Evolutionary conservation across 2,888 invertebrate species (phyloP).

Genomic region (Vanessa cardui): DNA sequence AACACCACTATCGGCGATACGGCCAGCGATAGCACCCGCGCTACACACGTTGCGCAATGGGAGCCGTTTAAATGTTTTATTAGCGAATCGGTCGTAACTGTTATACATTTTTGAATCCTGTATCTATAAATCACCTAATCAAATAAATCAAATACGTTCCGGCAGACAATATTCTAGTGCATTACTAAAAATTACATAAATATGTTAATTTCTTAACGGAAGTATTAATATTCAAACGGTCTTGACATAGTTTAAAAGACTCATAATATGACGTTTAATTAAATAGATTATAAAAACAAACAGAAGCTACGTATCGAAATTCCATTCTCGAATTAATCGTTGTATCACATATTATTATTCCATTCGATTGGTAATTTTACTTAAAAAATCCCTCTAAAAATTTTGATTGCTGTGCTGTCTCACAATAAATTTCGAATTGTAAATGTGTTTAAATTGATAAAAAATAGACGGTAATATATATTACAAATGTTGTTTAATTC

Average conservation of each 20-base stretch:
- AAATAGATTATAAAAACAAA: no score
- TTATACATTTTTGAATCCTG: slow-evolving; percentile 9
- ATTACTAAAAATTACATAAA: background rate
- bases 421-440: no score
- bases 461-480: background rate
- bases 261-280: no score
- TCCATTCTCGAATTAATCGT: no score
- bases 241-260: background rate
- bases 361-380: no score
- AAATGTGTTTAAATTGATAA: background rate
- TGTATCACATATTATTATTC: no score
- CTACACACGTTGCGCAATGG: slow-evolving; percentile 1
- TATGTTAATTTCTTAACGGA: no score
- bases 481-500: background rate
- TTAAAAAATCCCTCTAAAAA: no score
- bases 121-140: slow-evolving; percentile 14
- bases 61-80: slow-evolving; percentile 8
- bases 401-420: no score
- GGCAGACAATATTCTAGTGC: slow-evolving; percentile 4
- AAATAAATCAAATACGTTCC: slow-evolving; percentile 5
- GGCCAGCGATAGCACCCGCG: background rate
- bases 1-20: background rate
- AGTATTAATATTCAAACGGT: background rate
- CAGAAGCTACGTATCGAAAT: no score
- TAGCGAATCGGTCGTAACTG: slow-evolving; percentile 3